A percentile compares a stretch with the other conserved stretches of the same genome.
Conservation (phyloP, 2,888 invertebrate genomes). For the Chromoteleia sp. region DNA sequence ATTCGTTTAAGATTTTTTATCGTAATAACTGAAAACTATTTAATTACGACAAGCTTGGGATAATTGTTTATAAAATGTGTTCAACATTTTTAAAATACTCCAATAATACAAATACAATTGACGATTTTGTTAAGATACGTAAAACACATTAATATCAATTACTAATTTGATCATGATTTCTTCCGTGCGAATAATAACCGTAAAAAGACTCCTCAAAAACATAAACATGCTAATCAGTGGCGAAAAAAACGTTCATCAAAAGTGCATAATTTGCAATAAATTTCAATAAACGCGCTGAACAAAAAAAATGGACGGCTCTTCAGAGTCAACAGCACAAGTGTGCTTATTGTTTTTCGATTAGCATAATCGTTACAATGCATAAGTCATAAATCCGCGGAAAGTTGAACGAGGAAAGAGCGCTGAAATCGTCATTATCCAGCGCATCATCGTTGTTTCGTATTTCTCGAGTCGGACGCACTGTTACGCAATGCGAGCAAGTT, state of each 20-base stretch:
- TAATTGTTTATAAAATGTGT: no score
- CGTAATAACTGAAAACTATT: neutral
- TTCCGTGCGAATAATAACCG: slow-evolving; percentile 7
- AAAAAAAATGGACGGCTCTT: slow-evolving; percentile 5
- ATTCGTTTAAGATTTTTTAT: no score
- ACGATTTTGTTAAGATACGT: neutral
- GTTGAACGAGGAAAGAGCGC: slow-evolving; percentile 45
- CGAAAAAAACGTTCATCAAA: slow-evolving; percentile 2
- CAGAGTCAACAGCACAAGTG: slow-evolving; percentile 37
- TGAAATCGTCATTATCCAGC: slow-evolving; percentile 42
- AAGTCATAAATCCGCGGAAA: slow-evolving; percentile 48
- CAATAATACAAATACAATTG: no score
- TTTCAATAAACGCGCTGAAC: slow-evolving; percentile 17
- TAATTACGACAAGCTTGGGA: neutral
- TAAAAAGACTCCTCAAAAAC: neutral
- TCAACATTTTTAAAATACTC: no score
- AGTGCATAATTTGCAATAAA: slow-evolving; percentile 30
- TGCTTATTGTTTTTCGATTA: slow-evolving; percentile 52
- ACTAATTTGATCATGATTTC: neutral
- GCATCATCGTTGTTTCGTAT: slow-evolving; percentile 51
- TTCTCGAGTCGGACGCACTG: slow-evolving; percentile 27
- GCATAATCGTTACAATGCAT: slow-evolving; percentile 53
- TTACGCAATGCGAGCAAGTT: slow-evolving; percentile 40
- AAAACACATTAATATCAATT: neutral
- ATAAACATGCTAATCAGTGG: slow-evolving; percentile 6